A percentile compares a stretch with the other conserved stretches of the same genome.
Conservation (phyloP, 1,140 invertebrate species). For the Xylocopa sonorina region DNA sequence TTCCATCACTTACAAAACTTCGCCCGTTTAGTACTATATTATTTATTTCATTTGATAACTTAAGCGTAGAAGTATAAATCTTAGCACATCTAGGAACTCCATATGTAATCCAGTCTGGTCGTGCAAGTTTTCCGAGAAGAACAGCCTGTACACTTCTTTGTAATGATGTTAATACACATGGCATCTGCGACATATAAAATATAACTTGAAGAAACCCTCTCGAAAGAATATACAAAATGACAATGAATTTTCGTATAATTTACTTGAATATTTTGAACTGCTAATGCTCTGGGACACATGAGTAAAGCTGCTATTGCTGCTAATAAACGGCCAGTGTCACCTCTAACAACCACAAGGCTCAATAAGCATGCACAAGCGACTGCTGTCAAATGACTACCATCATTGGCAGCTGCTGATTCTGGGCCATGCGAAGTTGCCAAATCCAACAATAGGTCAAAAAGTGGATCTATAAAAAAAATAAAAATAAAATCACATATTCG, state of each 20-base stretch:
- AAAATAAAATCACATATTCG: conserved; percentile 2
- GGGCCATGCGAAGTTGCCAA: conserved; percentile 87
- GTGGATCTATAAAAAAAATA: conserved; percentile 83
- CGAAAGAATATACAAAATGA: not conserved
- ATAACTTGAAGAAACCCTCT: not conserved
- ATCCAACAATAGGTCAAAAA: conserved; percentile 91
- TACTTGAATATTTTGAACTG: conserved; percentile 91
- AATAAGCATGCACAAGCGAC: conserved; percentile 95
- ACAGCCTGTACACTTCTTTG: conserved; percentile 95
- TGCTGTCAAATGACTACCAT: conserved; percentile 89
- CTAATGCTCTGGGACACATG: conserved; percentile 91
- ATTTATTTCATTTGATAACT: conserved; percentile 82
- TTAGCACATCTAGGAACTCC: conserved; percentile 91
- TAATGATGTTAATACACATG: conserved; percentile 91
- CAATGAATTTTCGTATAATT: conserved; percentile 35
- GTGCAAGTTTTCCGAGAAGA: conserved; percentile 90
- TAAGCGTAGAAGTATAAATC: conserved; percentile 87
- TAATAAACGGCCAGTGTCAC: conserved; percentile 95
- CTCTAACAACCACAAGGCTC: conserved; percentile 94
- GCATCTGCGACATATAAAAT: conserved; percentile 85
- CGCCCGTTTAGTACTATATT: conserved; percentile 83
- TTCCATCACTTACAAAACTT: conserved; percentile 89
- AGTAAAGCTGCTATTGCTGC: conserved; percentile 93
- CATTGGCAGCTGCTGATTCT: conserved; percentile 82
- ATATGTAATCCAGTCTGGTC: conserved; percentile 93